Percentiles rank a stretch among this genome's conserved stretches.
Evolutionary conservation across 2,888 invertebrate species (phyloP).

Genomic region (Phyto melanocephala): DNA sequence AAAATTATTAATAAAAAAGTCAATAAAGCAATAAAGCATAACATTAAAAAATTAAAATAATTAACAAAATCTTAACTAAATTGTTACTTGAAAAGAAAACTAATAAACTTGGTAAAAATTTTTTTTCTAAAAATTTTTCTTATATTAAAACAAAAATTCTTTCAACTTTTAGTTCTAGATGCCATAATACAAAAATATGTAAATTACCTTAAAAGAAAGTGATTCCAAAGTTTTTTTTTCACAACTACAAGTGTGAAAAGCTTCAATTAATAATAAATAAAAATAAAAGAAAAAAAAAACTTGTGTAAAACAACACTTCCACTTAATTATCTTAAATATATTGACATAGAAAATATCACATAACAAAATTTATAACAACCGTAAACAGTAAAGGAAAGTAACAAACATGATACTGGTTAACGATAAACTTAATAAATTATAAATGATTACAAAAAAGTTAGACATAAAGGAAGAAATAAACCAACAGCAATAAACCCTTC

Average conservation of each 20-base stretch:
- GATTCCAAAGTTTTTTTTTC: conserved; percentile 1
- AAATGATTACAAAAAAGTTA: too few species aligned
- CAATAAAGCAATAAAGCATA: too few species aligned
- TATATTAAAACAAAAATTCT: background rate
- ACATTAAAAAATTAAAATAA: too few species aligned
- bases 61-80: too few species aligned
- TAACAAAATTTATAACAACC: conserved; percentile 27
- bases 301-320: background rate
- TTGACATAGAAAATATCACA: conserved; percentile 40
- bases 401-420: background rate
- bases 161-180: conserved; percentile 22
- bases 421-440: background rate
- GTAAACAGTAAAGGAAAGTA: background rate
- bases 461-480: too few species aligned
- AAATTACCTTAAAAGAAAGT: background rate
- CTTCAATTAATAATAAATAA: background rate
- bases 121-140: background rate
- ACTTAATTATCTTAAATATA: conserved; percentile 46
- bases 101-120: background rate
- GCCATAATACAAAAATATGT: conserved; percentile 14
- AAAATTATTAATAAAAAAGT: too few species aligned
- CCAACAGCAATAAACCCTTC: background rate
- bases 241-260: background rate
- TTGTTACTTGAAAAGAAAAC: too few species aligned
- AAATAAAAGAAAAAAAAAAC: background rate